A percentile compares a stretch with the other conserved stretches of the same genome.
phyloP scores from a whole-genome alignment of 2,888 invertebrate species.

The Campopleginae sp. region DNA sequence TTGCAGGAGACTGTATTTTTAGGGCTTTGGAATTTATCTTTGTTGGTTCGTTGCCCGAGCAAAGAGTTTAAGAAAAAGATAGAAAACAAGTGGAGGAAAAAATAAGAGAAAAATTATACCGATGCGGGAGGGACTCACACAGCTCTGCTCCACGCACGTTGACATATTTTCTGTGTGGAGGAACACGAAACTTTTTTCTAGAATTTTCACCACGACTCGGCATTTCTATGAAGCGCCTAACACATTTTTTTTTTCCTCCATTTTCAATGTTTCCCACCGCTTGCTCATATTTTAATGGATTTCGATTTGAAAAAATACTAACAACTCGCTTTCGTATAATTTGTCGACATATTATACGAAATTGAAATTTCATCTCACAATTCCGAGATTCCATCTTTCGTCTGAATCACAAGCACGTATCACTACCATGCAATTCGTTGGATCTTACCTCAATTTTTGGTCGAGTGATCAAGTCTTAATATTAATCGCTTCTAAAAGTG shows the following conservation, averaged over 20 bases:
- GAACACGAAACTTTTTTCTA: not conserved
- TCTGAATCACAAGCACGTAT: no score
- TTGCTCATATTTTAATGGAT: not conserved
- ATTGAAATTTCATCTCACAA: no score
- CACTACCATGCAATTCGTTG: not conserved
- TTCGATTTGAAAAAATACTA: not conserved
- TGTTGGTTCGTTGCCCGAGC: slow-evolving; percentile 27
- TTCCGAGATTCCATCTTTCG: no score
- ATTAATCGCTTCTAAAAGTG: not conserved
- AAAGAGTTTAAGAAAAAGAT: slow-evolving; percentile 13
- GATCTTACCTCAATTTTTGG: not conserved
- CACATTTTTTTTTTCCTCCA: not conserved
- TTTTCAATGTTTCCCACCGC: not conserved
- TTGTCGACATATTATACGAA: no score
- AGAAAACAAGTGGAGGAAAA: slow-evolving; percentile 19
- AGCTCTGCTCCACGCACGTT: not conserved
- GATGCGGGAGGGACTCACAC: slow-evolving; percentile 59
- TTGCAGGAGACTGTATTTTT: slow-evolving; percentile 73
- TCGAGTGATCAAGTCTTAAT: not conserved
- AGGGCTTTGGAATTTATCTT: slow-evolving; percentile 72
- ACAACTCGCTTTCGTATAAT: no score
- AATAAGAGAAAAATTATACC: slow-evolving; percentile 57
- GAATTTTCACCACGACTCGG: not conserved
- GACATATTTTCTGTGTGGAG: not conserved
- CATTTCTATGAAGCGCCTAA: not conserved